Percentiles rank a stretch among this genome's conserved stretches.
Evolutionary conservation across 2,113 vertebrate genomes (phyloP).

Genomic region (Hystrix cristata): DNA sequence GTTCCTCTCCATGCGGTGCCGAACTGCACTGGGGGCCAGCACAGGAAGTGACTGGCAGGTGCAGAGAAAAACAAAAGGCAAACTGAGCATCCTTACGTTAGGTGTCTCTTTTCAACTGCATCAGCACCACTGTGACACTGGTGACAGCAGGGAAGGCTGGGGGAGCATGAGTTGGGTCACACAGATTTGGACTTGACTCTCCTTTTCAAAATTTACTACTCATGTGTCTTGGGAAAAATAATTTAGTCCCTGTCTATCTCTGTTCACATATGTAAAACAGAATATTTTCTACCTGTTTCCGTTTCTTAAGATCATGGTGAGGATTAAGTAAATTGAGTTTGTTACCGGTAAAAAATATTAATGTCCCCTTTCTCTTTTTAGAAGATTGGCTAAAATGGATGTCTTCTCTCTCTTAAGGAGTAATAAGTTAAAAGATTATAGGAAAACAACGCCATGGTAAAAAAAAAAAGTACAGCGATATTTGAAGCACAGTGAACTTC

Average conservation of each 20-base stretch:
- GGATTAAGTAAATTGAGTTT: slow-evolving; percentile 41
- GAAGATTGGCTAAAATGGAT: slow-evolving; percentile 15
- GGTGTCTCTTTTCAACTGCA: background rate
- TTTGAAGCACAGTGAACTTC: background rate
- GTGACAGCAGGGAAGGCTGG: background rate
- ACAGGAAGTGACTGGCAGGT: background rate
- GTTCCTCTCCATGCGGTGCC: background rate
- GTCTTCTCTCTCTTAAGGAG: slow-evolving; percentile 13
- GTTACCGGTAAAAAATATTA: background rate
- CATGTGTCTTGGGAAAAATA: background rate
- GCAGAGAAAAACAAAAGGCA: background rate
- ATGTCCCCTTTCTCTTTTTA: background rate
- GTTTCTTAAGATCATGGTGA: background rate
- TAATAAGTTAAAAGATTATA: slow-evolving; percentile 12
- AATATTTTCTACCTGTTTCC: slow-evolving; percentile 10
- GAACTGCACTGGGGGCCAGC: background rate
- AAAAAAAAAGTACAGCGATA: slow-evolving; percentile 34
- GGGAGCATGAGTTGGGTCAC: background rate
- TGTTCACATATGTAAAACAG: slow-evolving; percentile 37
- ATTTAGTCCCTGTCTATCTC: background rate
- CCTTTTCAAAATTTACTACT: background rate
- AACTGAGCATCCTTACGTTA: background rate
- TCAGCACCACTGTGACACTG: accelerated
- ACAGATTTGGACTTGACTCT: background rate
- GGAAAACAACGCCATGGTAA: background rate